phyloP scores from a whole-genome alignment of 2,113 vertebrate genomes.

The Trematocara nigrifrons region DNA sequence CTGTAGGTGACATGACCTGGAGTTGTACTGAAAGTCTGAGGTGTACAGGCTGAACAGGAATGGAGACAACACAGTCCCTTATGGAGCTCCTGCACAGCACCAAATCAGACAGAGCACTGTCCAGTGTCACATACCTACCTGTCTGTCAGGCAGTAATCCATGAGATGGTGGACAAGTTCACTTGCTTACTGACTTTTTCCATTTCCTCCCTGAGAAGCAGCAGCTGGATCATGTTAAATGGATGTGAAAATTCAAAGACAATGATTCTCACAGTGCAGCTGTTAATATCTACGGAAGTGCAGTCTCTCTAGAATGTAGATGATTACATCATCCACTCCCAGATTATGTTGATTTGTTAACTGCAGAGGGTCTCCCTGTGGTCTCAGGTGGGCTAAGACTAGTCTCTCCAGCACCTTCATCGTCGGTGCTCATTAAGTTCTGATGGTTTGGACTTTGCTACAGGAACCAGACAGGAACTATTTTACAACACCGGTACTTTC shows the following conservation, averaged over 20 bases:
- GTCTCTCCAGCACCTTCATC: background rate
- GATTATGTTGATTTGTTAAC: background rate
- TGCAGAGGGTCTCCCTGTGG: background rate
- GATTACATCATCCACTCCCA: background rate
- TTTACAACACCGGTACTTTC: background rate
- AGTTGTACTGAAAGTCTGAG: background rate
- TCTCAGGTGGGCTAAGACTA: background rate
- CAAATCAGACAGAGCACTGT: background rate
- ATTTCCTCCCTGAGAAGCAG: background rate
- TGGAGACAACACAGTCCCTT: background rate
- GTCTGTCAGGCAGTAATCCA: background rate
- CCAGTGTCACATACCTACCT: background rate
- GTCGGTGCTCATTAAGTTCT: background rate
- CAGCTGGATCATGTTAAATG: background rate
- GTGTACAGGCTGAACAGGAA: background rate
- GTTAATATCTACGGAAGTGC: background rate
- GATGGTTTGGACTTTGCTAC: background rate
- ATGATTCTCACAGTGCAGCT: background rate
- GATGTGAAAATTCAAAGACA: background rate
- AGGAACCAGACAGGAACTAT: background rate
- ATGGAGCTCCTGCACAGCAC: background rate
- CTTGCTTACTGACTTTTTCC: background rate
- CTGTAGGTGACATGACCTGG: background rate
- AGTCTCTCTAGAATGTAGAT: background rate
- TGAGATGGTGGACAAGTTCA: background rate